Base-by-base conservation (phyloP, 1,140 invertebrate species). In the Centruroides sculpturatus region DNA sequence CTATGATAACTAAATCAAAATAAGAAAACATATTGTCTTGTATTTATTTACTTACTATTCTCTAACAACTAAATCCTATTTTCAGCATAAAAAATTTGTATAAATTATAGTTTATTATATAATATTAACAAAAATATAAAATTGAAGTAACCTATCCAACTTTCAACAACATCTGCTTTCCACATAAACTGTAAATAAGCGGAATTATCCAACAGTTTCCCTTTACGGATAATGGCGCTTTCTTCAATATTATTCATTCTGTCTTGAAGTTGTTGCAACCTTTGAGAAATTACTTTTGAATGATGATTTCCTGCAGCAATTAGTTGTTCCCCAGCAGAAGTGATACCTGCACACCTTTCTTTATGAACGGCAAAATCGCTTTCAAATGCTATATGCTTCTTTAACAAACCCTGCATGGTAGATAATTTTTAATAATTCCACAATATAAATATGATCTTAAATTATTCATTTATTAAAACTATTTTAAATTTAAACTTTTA, bases 161-260 rank as follows among this genome's bases (percentile, higher is more conserved):
- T 94, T 75, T 99, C 95, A 1, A 98, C 95, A 48, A 99, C 95
- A 76, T 99, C 95, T 4, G 94, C 94, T 76, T 98, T 99, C 96
- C 96, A 99, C 85, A 98, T 93, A 73, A 98, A 97, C 74, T 98
- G 94, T 65, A 98, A 78, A 76, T 98, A 98, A 35, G 93, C 94
- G 0, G 91, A 94, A 76, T 98, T 98, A 73, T 98, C 94, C 60
- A 91, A 81, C 35, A 98, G 78, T 36, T 86, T 84, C 0, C 83
- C 82, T 76, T 94, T 94, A 64, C 95, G 83, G 34, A 84, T 80
- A 0, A 81, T 81, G 7, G 93, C 93, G 65, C 95, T 76, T 3
- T 82, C 78, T 4, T 85, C 87, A 61, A 98, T 79, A 69, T 90
- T 84, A 61, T 92, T 86, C 65, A 98, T 76, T 72, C 95, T 94